Evolutionary conservation across 2,888 invertebrate species (phyloP), one percentile per base, ranked within the genome.

Genomic region (Adelphocoris suturalis): DNA sequence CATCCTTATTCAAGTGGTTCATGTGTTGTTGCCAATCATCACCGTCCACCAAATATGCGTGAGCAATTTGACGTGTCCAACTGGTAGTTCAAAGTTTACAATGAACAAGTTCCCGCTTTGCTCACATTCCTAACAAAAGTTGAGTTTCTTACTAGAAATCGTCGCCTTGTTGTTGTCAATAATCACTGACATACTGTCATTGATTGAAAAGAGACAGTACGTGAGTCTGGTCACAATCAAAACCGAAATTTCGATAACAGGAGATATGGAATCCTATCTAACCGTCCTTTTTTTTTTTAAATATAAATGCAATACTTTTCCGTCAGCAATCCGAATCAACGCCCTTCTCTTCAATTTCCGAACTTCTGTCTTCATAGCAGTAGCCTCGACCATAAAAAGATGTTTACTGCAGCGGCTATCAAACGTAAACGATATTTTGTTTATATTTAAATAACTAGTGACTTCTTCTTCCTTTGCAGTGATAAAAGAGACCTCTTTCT

Each of bases 391-490:
- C 16, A n/a, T 68, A 12, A 9, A n/a, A 5, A 68, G 16, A 16
- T 68, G 68, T 9, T 68, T n/a, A 19, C 19, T 19, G 16, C 68
- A 68, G 7, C 68, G 11, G 23, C 68, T 68, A 68, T 68, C 68
- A 9, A 68, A 9, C 7, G 16, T 68, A 9, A 7, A 23, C 16
- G 68, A 19, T 68, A 23, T 16, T 16, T 23, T 68, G 16, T 68
- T n/a, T 12, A 68, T n/a, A 16, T 9, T n/a, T 68, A n/a, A 68
- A 12, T 12, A 23, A n/a, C n/a, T n/a, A 9, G 68, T n/a, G 23
- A 68, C 68, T 68, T 68, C 78, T 78, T 78, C 78, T 23, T 78
- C 9, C 27, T 78, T 27, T 11, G 37, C 7, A 19, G 78, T 27
- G 27, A 78, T 5, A 16, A 78, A 78, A 9, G 7, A 11, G 5